phyloP scores from a whole-genome alignment of 2,888 invertebrate species.

The Syritta pipiens region DNA sequence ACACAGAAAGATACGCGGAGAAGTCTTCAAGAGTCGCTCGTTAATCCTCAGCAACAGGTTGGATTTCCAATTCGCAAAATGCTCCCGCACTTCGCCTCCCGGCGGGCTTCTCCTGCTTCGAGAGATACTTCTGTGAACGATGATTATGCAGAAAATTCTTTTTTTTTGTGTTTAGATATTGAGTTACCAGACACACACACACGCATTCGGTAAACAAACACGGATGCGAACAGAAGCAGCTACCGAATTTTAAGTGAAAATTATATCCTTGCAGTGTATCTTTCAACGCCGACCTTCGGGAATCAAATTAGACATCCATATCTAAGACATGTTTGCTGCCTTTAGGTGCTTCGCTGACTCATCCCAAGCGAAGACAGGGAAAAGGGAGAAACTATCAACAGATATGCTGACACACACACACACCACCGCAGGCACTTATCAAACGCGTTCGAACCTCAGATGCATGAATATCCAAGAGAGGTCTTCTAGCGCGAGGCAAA shows the following conservation, averaged over 20 bases:
- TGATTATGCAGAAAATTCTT: constrained; percentile 50
- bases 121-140: constrained; percentile 7
- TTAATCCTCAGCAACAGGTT: constrained; percentile 62
- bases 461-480: constrained; percentile 40
- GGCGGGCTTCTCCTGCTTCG: not conserved
- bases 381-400: too few species aligned
- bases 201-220: constrained; percentile 22
- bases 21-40: constrained; percentile 6
- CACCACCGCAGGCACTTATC: constrained; percentile 14
- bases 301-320: not conserved
- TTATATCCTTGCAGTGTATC: constrained; percentile 13
- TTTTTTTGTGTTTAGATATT: constrained; percentile 42
- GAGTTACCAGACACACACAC: constrained; percentile 32
- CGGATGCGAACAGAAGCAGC: not conserved
- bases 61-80: constrained; percentile 43
- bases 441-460: constrained; percentile 44
- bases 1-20: not conserved
- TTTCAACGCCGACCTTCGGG: not conserved
- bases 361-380: too few species aligned
- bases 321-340: not conserved
- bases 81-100: constrained; percentile 2
- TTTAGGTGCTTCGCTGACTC: not conserved
- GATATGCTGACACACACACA: not conserved
- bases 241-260: constrained; percentile 40
- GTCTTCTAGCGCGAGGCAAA: not conserved